Percentiles rank a stretch among this genome's conserved stretches.
phyloP scores from a whole-genome alignment of 2,113 vertebrate species.

The Poeciliopsis occidentalis region DNA sequence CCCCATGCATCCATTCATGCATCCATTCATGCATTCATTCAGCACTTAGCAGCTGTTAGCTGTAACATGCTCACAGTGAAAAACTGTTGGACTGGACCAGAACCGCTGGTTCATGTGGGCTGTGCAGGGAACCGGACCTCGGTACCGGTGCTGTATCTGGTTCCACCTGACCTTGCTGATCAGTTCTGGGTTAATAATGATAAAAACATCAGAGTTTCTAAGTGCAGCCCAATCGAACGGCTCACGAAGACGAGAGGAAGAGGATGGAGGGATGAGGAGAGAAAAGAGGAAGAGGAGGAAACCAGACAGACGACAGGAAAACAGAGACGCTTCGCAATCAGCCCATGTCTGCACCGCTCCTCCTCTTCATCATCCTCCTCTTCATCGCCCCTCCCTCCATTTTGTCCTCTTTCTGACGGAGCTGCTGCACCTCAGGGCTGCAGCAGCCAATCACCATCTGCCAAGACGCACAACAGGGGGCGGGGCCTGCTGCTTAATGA shows the following conservation, averaged over 20 bases:
- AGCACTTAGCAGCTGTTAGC: too few species aligned
- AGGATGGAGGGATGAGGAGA: not conserved
- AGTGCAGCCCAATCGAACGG: not conserved
- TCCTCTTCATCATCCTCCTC: not conserved
- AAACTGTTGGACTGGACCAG: too few species aligned
- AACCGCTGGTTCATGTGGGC: too few species aligned
- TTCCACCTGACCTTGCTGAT: not conserved
- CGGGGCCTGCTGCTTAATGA: not conserved
- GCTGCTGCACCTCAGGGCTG: slow-evolving; percentile 58
- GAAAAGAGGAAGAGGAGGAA: not conserved
- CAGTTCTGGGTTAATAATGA: not conserved
- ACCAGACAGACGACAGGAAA: slow-evolving; percentile 8
- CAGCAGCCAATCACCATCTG: slow-evolving; percentile 37
- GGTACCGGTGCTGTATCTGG: too few species aligned
- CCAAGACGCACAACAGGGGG: slow-evolving; percentile 23
- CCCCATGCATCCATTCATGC: too few species aligned
- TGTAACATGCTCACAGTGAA: too few species aligned
- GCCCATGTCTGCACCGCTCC: slow-evolving; percentile 52
- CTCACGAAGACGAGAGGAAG: not conserved
- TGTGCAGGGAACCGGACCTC: too few species aligned
- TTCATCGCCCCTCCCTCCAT: slow-evolving; percentile 58
- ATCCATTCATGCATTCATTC: too few species aligned
- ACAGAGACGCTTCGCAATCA: slow-evolving; percentile 39
- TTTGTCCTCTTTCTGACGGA: slow-evolving; percentile 67
- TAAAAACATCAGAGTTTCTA: not conserved